These are phyloP conservation scores for Tinamus guttatus DNA, from an alignment of 2,113 vertebrate species.

Conservation along the genomic window DNA sequence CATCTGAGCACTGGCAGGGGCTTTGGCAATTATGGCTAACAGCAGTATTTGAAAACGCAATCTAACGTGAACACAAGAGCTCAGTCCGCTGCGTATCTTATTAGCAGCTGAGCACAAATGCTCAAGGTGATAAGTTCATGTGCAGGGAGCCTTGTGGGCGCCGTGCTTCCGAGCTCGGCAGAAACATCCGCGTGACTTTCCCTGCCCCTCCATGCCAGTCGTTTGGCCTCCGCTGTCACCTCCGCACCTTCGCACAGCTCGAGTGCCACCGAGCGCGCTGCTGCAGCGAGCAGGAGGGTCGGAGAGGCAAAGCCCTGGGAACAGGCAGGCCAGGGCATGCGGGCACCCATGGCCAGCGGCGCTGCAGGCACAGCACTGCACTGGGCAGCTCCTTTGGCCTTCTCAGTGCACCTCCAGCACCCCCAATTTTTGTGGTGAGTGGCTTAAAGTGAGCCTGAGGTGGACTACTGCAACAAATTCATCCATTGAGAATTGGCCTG, in stretches of 20 bases:
- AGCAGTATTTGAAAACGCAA: background rate
- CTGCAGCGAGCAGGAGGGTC: rapidly evolving
- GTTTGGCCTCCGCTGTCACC: background rate
- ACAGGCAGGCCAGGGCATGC: background rate
- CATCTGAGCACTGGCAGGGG: background rate
- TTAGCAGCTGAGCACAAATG: rapidly evolving
- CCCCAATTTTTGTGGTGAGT: background rate
- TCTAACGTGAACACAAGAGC: background rate
- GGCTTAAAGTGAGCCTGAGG: background rate
- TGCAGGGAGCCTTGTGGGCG: background rate
- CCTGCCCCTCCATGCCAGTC: too few relatives aligned
- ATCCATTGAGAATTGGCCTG: background rate
- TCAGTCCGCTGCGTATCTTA: rapidly evolving
- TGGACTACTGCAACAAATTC: background rate
- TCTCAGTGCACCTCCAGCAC: background rate
- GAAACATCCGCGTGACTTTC: background rate
- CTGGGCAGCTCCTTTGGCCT: background rate
- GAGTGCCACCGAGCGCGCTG: background rate
- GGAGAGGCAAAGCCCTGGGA: background rate
- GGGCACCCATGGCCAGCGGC: background rate
- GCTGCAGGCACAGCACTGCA: background rate
- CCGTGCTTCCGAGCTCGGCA: background rate
- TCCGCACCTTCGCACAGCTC: background rate
- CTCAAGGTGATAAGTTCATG: rapidly evolving
- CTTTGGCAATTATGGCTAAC: background rate